These are phyloP conservation scores for Micoletzkya japonica DNA, from an alignment of 2,888 invertebrate species.

Conservation along the genomic window DNA sequence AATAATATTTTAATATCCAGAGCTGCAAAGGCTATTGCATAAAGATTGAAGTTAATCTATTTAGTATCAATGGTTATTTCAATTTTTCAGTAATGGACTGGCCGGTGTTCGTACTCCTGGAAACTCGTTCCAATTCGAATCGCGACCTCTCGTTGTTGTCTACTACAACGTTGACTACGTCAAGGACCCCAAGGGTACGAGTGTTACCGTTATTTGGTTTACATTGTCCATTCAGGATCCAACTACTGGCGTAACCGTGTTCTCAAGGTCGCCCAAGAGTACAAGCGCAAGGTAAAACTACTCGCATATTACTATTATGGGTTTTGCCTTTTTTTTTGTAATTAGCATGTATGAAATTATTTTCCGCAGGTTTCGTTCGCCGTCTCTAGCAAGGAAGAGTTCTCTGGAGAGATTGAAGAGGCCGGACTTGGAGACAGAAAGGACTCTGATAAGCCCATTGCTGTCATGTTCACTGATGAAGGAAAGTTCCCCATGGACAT, in stretches of 20 bases:
- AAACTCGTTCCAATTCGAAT: constrained; percentile 78
- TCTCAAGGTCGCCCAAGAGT: constrained; percentile 63
- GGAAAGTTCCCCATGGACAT: constrained; percentile 86
- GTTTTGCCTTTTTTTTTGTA: background rate
- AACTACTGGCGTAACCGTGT: constrained; percentile 94
- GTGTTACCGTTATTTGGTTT: background rate
- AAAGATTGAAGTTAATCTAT: background rate
- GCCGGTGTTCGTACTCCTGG: constrained; percentile 87
- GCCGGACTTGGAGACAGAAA: constrained; percentile 82
- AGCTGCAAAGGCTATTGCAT: no score
- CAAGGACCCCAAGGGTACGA: constrained; percentile 85
- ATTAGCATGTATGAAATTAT: background rate
- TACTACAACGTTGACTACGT: constrained; percentile 92
- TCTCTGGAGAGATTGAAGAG: constrained; percentile 90
- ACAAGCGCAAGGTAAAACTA: constrained; percentile 56
- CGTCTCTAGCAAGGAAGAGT: constrained; percentile 87
- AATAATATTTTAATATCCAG: background rate
- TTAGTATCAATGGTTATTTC: background rate
- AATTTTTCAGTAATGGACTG: constrained; percentile 87
- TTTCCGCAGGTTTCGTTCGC: constrained; percentile 76
- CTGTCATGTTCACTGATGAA: constrained; percentile 80
- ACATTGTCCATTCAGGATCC: constrained; percentile 71
- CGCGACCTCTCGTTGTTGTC: constrained; percentile 83
- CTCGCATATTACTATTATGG: background rate
- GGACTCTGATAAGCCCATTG: constrained; percentile 84